phyloP scores from a whole-genome alignment of 2,797 vertebrate species.

The Channa striata region DNA sequence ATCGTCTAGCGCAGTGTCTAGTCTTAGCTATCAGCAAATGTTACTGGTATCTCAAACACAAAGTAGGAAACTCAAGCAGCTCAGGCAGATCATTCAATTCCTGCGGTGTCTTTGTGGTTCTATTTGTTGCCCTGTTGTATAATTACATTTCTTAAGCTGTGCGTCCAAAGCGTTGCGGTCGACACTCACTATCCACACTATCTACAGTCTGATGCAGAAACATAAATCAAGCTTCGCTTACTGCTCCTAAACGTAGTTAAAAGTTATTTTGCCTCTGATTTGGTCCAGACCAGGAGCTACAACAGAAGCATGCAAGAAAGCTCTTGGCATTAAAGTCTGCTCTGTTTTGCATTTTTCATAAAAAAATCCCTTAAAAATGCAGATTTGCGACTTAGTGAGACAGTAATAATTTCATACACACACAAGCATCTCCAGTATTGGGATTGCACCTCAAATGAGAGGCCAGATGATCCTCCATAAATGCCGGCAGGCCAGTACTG shows the following conservation, averaged over 20 bases:
- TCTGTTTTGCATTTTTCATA: conserved; percentile 22
- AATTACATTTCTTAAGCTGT: conserved; percentile 15
- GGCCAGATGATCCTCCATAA: conserved; percentile 48
- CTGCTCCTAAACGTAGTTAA: not conserved
- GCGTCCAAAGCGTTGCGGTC: not conserved
- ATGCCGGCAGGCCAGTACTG: conserved; percentile 17
- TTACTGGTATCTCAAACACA: not conserved
- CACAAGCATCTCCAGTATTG: conserved; percentile 6
- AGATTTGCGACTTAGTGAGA: conserved; percentile 38
- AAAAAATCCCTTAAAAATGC: conserved; percentile 7
- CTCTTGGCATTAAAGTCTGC: not conserved
- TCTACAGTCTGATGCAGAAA: conserved; percentile 4
- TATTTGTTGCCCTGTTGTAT: conserved; percentile 7
- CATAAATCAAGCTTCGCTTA: conserved; percentile 10
- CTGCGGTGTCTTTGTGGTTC: conserved; percentile 11
- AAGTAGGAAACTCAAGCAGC: conserved; percentile 1
- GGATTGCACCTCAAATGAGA: conserved; percentile 31
- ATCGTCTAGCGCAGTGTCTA: not conserved
- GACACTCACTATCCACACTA: not conserved
- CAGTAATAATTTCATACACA: conserved; percentile 26
- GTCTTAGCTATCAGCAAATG: not conserved
- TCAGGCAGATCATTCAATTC: not conserved
- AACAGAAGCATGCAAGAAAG: conserved; percentile 17
- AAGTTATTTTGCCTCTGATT: conserved; percentile 4
- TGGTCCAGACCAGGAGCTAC: conserved; percentile 5